These are phyloP conservation scores for Arvicanthis niloticus DNA, from an alignment of 2,113 vertebrate species.

Conservation along the genomic window DNA sequence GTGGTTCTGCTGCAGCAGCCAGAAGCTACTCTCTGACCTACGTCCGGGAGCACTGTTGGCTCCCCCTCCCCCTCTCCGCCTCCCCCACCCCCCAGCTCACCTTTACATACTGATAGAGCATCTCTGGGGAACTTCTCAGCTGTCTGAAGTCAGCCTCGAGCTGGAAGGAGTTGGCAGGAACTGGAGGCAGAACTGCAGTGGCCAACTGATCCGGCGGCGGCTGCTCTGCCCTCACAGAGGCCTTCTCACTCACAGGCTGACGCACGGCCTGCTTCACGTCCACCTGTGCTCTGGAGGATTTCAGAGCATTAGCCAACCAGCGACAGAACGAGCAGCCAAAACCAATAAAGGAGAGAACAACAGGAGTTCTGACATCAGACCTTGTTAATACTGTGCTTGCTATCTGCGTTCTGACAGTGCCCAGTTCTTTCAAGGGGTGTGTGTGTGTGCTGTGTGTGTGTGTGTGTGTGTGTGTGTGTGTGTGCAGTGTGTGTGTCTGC, in stretches of 20 bases:
- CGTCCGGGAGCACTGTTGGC: neutral
- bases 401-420: neutral
- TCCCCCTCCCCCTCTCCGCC: no score
- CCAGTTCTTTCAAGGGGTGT: neutral
- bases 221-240: slow-evolving; percentile 69
- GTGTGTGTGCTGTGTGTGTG: neutral
- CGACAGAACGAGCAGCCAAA: slow-evolving; percentile 28
- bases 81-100: slow-evolving; percentile 81
- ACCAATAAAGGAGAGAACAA: neutral
- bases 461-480: neutral
- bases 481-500: no score
- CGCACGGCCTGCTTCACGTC: slow-evolving; percentile 56
- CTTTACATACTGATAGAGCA: slow-evolving; percentile 93
- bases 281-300: slow-evolving; percentile 75
- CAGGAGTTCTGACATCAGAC: neutral
- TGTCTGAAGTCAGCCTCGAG: slow-evolving; percentile 95
- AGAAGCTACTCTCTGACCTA: slow-evolving; percentile 13
- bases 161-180: slow-evolving; percentile 94
- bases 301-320: slow-evolving; percentile 52
- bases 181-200: slow-evolving; percentile 84
- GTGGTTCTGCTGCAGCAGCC: neutral
- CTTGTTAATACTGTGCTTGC: neutral
- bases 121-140: slow-evolving; percentile 89
- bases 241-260: slow-evolving; percentile 65
- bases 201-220: slow-evolving; percentile 52